Conservation (phyloP, 2,888 invertebrate species). For the Cephalotes varians region DNA sequence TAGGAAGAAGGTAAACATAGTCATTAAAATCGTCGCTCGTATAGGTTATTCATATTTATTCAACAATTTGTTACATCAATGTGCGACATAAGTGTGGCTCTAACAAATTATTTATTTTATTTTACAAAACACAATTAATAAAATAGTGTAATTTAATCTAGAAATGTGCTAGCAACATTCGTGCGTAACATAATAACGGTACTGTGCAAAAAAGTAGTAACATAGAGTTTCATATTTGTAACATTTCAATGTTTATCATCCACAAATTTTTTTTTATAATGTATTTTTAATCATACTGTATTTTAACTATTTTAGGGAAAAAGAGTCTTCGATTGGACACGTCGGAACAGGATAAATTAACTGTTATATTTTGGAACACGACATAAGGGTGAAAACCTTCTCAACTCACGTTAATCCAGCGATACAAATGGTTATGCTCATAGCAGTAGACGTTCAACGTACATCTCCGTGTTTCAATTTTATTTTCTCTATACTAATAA, state of each 20-base stretch:
- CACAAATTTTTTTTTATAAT: too few relatives aligned
- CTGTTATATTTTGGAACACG: neutral
- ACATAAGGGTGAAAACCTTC: neutral
- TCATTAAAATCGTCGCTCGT: neutral
- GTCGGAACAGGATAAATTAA: neutral
- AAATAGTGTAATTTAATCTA: neutral
- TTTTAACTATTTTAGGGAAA: neutral
- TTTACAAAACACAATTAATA: neutral
- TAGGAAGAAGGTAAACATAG: neutral
- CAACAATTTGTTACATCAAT: constrained; percentile 8
- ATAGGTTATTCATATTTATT: neutral
- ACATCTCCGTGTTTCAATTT: neutral
- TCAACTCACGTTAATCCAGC: neutral
- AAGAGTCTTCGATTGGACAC: neutral
- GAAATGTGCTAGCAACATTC: neutral
- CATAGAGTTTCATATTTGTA: neutral
- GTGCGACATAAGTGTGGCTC: neutral
- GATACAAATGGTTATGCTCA: neutral
- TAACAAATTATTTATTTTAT: neutral
- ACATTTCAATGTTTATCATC: neutral
- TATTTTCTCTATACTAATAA: neutral
- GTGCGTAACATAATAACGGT: neutral
- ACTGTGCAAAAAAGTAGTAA: neutral
- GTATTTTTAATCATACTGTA: neutral
- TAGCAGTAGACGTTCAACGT: neutral